Percentiles rank a stretch among this genome's conserved stretches.
Conservation (phyloP, 2,113 vertebrate genomes). For the Dipodomys stephensi region DNA sequence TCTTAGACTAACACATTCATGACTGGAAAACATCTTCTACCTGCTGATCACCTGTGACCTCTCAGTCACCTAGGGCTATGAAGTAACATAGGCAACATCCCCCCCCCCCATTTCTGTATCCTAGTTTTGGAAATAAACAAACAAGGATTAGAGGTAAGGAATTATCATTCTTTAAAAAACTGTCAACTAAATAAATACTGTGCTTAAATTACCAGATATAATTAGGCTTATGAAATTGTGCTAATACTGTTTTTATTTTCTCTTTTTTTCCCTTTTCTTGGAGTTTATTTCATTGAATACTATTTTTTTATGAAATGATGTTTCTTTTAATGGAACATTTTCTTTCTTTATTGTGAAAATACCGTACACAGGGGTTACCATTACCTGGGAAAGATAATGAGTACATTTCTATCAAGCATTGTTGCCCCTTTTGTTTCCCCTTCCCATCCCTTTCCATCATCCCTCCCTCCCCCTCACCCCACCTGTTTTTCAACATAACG, state of each 20-base stretch:
- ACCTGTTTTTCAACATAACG: no score
- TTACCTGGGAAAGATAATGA: no score
- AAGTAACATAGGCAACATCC: background rate
- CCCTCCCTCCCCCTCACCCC: no score
- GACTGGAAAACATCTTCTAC: background rate
- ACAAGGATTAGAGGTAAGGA: background rate
- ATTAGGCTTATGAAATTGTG: background rate
- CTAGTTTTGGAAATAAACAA: background rate
- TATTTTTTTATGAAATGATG: no score
- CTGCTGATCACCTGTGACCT: rapidly evolving
- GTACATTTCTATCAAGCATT: no score
- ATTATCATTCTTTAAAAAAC: background rate
- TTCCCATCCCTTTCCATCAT: no score
- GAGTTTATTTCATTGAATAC: no score
- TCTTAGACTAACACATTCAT: background rate
- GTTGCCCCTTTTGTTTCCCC: no score
- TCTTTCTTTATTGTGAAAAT: no score
- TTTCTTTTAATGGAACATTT: no score
- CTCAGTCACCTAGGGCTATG: background rate
- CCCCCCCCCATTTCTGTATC: background rate
- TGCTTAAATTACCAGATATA: background rate
- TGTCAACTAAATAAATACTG: slow-evolving; percentile 4
- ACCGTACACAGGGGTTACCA: no score
- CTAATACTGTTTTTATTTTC: background rate
- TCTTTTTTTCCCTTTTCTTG: background rate